Base-by-base conservation (phyloP, 2,113 vertebrate species). In the Amphiprion percula region DNA sequence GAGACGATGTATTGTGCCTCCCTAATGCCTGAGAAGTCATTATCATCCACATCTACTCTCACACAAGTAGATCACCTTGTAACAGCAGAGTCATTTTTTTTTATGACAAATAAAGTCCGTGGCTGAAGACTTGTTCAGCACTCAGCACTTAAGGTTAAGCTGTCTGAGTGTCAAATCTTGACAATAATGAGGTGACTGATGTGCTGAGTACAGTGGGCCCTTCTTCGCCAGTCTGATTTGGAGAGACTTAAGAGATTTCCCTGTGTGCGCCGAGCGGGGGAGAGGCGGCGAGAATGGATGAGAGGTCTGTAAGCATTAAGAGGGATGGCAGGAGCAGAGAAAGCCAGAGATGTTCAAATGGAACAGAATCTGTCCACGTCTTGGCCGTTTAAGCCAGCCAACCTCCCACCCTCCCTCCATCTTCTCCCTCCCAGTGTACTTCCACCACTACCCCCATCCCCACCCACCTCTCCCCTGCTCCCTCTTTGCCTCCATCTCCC, bases 141-240 rank as follows among this genome's bases (percentile, higher is more conserved):
- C 69, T 68, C 61, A n/a, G 73, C 77, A 78, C 77, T 89, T 82
- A 24, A 21, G 30, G 63, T 81, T 68, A 71, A 84, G 80, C 61
- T 82, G 72, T 80, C 77, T 70, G 47, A 33, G 72, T 79, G 86
- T 87, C 77, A 83, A 60, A 63, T 9, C 50, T 53, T 62, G 72
- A 86, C 75, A 79, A 23, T 84, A 86, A 80, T 76, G 69, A 87
- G 72, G 70, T 77, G 87, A 87, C 64, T 81, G 85, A 84, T 91
- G 87, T 87, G 84, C 80, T 85, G 90, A 91, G 83, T 70, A 65
- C 77, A 68, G 73, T 64, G 49, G 55, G 77, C 77, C 65, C 77
- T 74, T 77, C 74, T 47, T 84, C 68, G 62, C 66, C 79, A 19
- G 69, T 56, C 54, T 71, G 68, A 70, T 67, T 68, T 46, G 63